phyloP scores from a whole-genome alignment of 2,797 vertebrate species.

The Tenualosa thibaudeaui region DNA sequence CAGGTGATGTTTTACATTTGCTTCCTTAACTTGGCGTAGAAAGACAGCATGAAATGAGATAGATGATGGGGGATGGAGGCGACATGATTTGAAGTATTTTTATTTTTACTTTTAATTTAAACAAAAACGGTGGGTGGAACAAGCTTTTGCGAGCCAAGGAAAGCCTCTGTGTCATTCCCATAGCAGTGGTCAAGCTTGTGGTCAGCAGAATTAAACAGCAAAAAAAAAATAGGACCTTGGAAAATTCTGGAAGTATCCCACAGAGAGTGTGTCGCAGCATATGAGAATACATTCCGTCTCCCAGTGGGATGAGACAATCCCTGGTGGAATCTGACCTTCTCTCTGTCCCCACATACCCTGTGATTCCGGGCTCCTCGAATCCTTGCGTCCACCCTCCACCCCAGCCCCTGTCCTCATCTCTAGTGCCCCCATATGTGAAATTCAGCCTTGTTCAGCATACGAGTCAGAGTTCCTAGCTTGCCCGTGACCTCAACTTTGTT shows the following conservation, averaged over 20 bases:
- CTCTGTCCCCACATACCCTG: conserved; percentile 54
- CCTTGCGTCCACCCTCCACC: conserved; percentile 45
- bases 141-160: background rate
- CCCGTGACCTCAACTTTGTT: conserved; percentile 8
- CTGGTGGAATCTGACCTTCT: conserved; percentile 54
- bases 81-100: background rate
- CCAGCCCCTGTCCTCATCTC: conserved; percentile 27
- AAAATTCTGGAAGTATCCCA: conserved; percentile 36
- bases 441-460: background rate
- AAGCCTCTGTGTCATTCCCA: conserved; percentile 14
- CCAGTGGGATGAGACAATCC: conserved; percentile 59
- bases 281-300: conserved; percentile 67
- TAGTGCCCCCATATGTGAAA: background rate
- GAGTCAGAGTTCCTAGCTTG: conserved; percentile 19
- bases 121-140: background rate
- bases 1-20: background rate
- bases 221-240: conserved; percentile 14
- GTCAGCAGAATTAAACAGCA: conserved; percentile 17
- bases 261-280: conserved; percentile 63
- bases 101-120: background rate
- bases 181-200: conserved; percentile 27
- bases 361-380: conserved; percentile 59
- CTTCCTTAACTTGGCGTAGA: background rate
- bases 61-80: background rate
- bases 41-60: background rate